Evolutionary conservation across 2,888 invertebrate genomes (phyloP).

Genomic region (Melinaea marsaeus): DNA sequence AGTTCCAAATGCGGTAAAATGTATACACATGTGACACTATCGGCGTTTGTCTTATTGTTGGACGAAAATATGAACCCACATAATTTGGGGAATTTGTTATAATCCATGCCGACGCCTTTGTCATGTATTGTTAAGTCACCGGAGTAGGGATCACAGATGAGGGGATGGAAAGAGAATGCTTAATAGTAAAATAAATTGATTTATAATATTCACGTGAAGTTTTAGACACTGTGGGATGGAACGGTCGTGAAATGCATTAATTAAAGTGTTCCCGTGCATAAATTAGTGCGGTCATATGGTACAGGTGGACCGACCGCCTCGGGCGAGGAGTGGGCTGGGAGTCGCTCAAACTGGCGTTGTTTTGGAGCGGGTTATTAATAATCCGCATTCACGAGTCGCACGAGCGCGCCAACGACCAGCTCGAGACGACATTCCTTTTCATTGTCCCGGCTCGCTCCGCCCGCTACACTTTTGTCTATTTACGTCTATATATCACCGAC

Average conservation of each 20-base stretch:
- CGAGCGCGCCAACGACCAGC: slow-evolving; percentile 64
- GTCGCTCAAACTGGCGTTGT: slow-evolving; percentile 42
- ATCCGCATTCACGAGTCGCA: slow-evolving; percentile 73
- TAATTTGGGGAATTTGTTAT: slow-evolving; percentile 75
- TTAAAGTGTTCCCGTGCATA: slow-evolving; percentile 54
- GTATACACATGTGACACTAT: slow-evolving; percentile 73
- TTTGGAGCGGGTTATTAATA: slow-evolving; percentile 70
- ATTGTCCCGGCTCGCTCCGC: slow-evolving; percentile 71
- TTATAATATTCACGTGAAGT: slow-evolving; percentile 39
- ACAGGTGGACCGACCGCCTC: slow-evolving; percentile 65
- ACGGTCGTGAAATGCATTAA: slow-evolving; percentile 7
- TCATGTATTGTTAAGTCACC: slow-evolving; percentile 55
- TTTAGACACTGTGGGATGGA: slow-evolving; percentile 1
- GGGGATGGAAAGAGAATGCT: slow-evolving; percentile 55
- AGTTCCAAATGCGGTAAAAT: slow-evolving; percentile 73
- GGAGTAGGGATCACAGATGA: slow-evolving; percentile 47
- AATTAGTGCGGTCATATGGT: slow-evolving; percentile 54
- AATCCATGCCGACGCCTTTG: slow-evolving; percentile 70
- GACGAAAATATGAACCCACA: slow-evolving; percentile 72
- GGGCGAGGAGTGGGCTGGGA: slow-evolving; percentile 59
- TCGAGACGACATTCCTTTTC: slow-evolving; percentile 73
- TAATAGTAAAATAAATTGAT: slow-evolving; percentile 52
- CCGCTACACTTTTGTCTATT: slow-evolving; percentile 76
- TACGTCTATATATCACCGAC: slow-evolving; percentile 73
- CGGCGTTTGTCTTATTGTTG: slow-evolving; percentile 74